phyloP scores from a whole-genome alignment of 2,888 invertebrate species.

The Caenorhabditis imperialis region DNA sequence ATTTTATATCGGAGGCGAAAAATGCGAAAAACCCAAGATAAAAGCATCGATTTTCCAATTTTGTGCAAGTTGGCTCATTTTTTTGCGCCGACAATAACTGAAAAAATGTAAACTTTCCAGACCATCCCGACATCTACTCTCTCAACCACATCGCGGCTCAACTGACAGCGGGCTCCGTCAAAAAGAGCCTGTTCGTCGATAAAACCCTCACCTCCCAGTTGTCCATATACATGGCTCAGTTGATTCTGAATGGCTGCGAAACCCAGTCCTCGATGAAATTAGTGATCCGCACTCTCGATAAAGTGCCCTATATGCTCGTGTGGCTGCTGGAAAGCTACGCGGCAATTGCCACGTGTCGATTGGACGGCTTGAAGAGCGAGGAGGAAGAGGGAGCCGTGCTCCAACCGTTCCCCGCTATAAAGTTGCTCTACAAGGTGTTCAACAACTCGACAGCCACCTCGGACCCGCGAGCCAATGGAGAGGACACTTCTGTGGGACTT shows the following conservation, averaged over 20 bases:
- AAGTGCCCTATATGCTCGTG: constrained; percentile 52
- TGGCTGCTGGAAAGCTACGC: constrained; percentile 76
- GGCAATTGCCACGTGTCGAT: constrained; percentile 38
- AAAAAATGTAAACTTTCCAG: no score
- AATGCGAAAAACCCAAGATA: no score
- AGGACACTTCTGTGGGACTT: constrained; percentile 72
- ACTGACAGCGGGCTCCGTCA: constrained; percentile 28
- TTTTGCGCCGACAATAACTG: no score
- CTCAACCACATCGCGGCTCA: constrained; percentile 49
- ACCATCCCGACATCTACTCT: constrained; percentile 40
- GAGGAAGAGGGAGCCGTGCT: constrained; percentile 39
- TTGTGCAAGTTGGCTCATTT: no score
- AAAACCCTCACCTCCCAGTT: constrained; percentile 51
- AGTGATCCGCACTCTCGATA: constrained; percentile 56
- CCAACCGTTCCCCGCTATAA: constrained; percentile 70
- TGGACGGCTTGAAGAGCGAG: constrained; percentile 27
- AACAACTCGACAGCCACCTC: constrained; percentile 65
- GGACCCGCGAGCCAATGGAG: constrained; percentile 75
- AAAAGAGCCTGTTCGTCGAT: constrained; percentile 33
- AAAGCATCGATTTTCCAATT: no score
- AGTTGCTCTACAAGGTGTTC: constrained; percentile 75
- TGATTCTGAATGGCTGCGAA: constrained; percentile 69
- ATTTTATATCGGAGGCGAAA: no score
- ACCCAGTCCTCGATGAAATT: constrained; percentile 69
- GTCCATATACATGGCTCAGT: constrained; percentile 69